These are phyloP conservation scores for Orchestia grillus DNA, from an alignment of 1,140 invertebrate genomes.

Conservation along the genomic window DNA sequence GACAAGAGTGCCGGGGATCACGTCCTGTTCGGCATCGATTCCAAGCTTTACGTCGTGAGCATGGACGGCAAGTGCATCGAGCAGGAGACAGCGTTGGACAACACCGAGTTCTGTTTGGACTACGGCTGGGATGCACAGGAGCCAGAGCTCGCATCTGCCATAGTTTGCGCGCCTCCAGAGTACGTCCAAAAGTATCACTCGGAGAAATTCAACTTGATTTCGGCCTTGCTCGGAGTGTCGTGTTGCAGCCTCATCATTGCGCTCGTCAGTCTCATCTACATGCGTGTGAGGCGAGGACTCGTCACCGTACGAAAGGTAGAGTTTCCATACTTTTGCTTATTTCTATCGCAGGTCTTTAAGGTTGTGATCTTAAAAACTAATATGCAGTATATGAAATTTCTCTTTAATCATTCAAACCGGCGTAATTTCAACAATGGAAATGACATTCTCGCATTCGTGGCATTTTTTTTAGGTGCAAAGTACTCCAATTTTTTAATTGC, in stretches of 20 bases:
- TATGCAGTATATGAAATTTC: too few species aligned
- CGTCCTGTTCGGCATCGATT: neutral
- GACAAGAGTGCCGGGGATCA: neutral
- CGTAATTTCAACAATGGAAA: too few species aligned
- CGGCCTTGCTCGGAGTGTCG: slow-evolving; percentile 62
- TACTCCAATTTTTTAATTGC: neutral
- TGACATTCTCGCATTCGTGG: neutral
- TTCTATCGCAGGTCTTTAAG: neutral
- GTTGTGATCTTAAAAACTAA: neutral
- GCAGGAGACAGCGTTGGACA: neutral
- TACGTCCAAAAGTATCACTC: slow-evolving; percentile 48
- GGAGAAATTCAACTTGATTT: slow-evolving; percentile 62
- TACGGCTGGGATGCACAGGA: slow-evolving; percentile 53
- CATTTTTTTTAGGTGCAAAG: neutral
- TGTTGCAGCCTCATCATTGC: slow-evolving; percentile 63
- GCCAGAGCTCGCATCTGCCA: slow-evolving; percentile 41
- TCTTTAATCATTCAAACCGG: too few species aligned
- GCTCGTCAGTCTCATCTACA: slow-evolving; percentile 62
- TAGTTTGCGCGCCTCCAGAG: slow-evolving; percentile 60
- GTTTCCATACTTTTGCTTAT: neutral
- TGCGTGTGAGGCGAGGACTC: slow-evolving; percentile 65
- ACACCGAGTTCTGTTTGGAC: slow-evolving; percentile 59
- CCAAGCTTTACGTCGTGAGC: slow-evolving; percentile 2
- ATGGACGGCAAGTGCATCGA: slow-evolving; percentile 22
- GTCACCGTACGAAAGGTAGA: slow-evolving; percentile 67